Evolutionary conservation across 2,888 invertebrate species (phyloP), one percentile per base, ranked within the genome.

Genomic region (Amitus sp.): DNA sequence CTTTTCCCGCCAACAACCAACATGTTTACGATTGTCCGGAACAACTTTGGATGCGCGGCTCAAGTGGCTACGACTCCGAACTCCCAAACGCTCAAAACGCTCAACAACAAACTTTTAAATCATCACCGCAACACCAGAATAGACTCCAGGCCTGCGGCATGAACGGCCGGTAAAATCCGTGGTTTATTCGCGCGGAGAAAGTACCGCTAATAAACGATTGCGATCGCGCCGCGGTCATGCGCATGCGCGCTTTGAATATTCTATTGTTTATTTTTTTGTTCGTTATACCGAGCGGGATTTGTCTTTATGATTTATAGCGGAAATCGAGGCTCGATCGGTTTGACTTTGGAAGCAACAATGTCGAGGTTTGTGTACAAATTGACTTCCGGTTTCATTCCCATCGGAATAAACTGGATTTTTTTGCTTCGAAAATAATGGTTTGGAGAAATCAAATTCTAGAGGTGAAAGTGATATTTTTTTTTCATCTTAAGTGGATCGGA

Each of bases 31-130:
- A 81, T 62, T 78, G 76, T 43, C 78, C 79, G 13, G 77, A 80
- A 34, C 67, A 71, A n/a, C 63, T 78, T 1, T 79, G 79, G 79
- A 72, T 77, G 56, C 74, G 79, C 9, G 77, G 79, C 42, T 75
- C 81, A 39, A 80, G 77, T 49, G 81, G 80, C 13, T 81, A 81
- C 63, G 80, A 82, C 54, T 78, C 78, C 23, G 79, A 79, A n/a
- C n/a, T n/a, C n/a, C n/a, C n/a, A n/a, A n/a, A n/a, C n/a, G n/a
- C n/a, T n/a, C n/a, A n/a, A n/a, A n/a, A n/a, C n/a, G n/a, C n/a
- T n/a, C n/a, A n/a, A n/a, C 73, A 62, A 42, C 69, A 67, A 49
- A 75, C 66, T 53, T 53, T 72, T 37, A 65, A 71, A 30, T 69
- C 71, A 9, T 73, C 76, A 27, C 75, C 76, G 27, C 77, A 76